These are phyloP conservation scores for Uria aalge DNA, from an alignment of 2,113 vertebrate genomes.

Conservation along the genomic window DNA sequence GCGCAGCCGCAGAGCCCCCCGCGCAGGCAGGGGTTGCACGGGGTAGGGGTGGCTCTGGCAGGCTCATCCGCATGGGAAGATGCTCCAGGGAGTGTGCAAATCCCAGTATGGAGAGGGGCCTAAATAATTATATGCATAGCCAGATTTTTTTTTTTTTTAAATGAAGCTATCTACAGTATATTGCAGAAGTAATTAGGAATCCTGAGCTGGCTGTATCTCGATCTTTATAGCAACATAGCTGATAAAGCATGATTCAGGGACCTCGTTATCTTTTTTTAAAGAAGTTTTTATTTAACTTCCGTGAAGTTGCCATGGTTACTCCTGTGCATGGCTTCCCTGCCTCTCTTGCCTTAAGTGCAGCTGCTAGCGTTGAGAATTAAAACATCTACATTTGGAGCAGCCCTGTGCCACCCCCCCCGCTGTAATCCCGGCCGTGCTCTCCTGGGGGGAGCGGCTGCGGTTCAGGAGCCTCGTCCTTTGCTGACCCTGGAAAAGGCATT, in stretches of 20 bases:
- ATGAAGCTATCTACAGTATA: conserved; percentile 52
- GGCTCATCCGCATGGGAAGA: neutral
- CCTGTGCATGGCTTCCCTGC: conserved; percentile 42
- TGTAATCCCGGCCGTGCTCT: neutral
- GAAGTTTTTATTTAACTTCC: conserved; percentile 73
- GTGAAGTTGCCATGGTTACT: conserved; percentile 77
- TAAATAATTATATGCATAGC: neutral
- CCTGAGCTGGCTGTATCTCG: conserved; percentile 48
- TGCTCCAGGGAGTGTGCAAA: neutral
- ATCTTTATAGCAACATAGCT: conserved; percentile 39
- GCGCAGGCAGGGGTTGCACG: neutral
- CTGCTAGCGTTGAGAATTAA: conserved; percentile 25
- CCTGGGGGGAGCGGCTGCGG: neutral
- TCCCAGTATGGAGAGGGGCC: neutral
- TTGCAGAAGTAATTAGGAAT: conserved; percentile 45
- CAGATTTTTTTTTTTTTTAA: neutral
- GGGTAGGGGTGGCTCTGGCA: neutral
- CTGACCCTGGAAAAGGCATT: neutral
- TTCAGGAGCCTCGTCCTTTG: neutral
- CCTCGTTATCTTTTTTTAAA: conserved; percentile 68
- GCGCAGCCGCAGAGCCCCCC: neutral
- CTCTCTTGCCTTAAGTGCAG: conserved; percentile 49
- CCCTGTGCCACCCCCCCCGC: neutral
- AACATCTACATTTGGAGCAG: conserved; percentile 38
- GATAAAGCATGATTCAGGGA: conserved; percentile 58